A percentile compares a stretch with the other conserved stretches of the same genome.
These are phyloP conservation scores for Pungitius pungitius DNA, from an alignment of 2,113 vertebrate genomes.

Conservation along the genomic window DNA sequence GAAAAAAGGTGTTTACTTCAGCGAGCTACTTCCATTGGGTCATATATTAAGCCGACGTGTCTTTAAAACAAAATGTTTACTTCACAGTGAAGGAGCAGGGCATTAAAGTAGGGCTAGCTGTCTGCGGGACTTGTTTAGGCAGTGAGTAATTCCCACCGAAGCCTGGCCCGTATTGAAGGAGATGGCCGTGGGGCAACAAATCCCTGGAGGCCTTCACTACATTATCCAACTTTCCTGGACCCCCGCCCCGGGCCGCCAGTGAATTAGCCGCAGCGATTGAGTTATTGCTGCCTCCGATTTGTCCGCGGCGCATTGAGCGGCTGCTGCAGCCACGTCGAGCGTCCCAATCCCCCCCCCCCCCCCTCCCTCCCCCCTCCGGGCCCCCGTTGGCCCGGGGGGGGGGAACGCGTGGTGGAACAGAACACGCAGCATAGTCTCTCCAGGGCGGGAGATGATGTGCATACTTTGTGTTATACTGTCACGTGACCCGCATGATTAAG, in stretches of 20 bases:
- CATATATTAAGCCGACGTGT: conserved; percentile 45
- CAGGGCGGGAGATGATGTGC: too few species aligned
- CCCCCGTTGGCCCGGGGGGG: too few species aligned
- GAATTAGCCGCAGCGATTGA: conserved; percentile 83
- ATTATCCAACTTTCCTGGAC: conserved; percentile 82
- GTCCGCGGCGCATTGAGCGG: conserved; percentile 78
- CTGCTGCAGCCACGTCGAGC: conserved; percentile 73
- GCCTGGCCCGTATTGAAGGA: conserved; percentile 78
- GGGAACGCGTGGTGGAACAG: too few species aligned
- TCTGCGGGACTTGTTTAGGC: conserved; percentile 74
- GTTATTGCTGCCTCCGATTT: conserved; percentile 83
- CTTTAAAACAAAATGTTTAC: conserved; percentile 53
- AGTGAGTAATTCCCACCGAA: conserved; percentile 77
- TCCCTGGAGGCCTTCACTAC: conserved; percentile 78
- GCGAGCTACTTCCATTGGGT: conserved; percentile 20
- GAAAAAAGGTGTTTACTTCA: not conserved
- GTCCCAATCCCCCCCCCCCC: too few species aligned
- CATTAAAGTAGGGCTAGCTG: conserved; percentile 73
- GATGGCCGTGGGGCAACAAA: conserved; percentile 81
- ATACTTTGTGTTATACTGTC: too few species aligned
- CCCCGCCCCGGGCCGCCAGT: conserved; percentile 75
- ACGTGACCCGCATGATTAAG: not conserved
- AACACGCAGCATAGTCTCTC: too few species aligned
- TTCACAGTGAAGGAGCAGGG: conserved; percentile 64
- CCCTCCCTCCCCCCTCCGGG: too few species aligned